phyloP scores from a whole-genome alignment of 1,140 invertebrate species.

The Monomorium pharaonis region DNA sequence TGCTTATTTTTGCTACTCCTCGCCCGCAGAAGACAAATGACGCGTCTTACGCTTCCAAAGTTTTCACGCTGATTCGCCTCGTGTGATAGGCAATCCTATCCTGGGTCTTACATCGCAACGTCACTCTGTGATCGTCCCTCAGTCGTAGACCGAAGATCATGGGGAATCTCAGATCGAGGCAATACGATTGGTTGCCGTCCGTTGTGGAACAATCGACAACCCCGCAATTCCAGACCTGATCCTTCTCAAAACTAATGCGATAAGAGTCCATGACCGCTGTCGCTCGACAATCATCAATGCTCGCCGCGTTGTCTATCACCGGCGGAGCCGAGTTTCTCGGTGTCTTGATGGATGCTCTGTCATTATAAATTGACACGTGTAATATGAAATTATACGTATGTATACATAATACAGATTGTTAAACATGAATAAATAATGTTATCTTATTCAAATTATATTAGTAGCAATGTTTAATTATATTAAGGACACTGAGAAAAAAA shows the following conservation, averaged over 20 bases:
- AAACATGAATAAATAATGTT: neutral
- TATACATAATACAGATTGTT: neutral
- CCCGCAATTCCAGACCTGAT: slow-evolving; percentile 77
- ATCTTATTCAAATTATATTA: neutral
- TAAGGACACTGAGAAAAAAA: neutral
- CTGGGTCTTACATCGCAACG: slow-evolving; percentile 88
- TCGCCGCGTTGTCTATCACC: slow-evolving; percentile 69
- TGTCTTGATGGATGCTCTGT: slow-evolving; percentile 56
- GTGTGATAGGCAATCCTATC: slow-evolving; percentile 87
- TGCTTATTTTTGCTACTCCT: slow-evolving; percentile 11
- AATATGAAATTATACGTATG: slow-evolving; percentile 2
- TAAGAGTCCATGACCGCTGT: slow-evolving; percentile 68
- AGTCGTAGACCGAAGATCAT: slow-evolving; percentile 87
- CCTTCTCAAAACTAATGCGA: slow-evolving; percentile 72
- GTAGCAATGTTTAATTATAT: neutral
- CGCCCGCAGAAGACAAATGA: slow-evolving; percentile 16
- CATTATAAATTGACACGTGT: neutral
- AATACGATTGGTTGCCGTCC: slow-evolving; percentile 78
- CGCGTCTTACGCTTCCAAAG: slow-evolving; percentile 78
- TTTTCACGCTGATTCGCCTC: slow-evolving; percentile 82
- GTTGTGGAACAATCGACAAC: slow-evolving; percentile 77
- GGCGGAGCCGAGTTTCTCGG: slow-evolving; percentile 65
- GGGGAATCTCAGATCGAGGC: slow-evolving; percentile 87
- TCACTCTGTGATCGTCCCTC: slow-evolving; percentile 87
- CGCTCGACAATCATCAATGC: slow-evolving; percentile 72